Conservation (phyloP, 1,140 invertebrate genomes). For the Pseudomyrmex concolor region DNA sequence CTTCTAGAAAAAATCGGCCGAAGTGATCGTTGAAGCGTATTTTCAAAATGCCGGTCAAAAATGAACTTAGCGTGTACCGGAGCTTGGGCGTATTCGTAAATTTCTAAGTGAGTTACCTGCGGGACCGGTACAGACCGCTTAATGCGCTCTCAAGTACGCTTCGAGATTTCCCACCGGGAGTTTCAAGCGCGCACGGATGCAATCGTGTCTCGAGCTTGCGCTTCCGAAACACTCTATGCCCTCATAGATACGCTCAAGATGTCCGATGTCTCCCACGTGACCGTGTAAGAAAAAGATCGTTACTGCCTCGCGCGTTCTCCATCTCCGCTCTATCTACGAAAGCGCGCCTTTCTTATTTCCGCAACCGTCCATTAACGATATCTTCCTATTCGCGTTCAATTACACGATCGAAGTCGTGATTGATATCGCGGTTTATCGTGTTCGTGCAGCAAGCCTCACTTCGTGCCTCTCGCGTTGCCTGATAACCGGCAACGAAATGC, state of each 20-base stretch:
- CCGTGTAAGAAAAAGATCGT: constrained; percentile 66
- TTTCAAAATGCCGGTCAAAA: constrained; percentile 1
- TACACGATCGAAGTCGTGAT: constrained; percentile 67
- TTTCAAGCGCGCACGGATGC: constrained; percentile 1
- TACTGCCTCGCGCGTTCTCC: constrained; percentile 57
- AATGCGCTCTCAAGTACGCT: constrained; percentile 44
- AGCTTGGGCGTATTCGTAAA: constrained; percentile 5
- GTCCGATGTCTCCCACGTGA: constrained; percentile 63
- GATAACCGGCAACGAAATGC: constrained; percentile 9
- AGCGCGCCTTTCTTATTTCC: constrained; percentile 2
- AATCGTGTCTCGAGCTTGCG: constrained; percentile 15
- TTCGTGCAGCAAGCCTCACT: constrained; percentile 43
- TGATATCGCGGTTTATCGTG: constrained; percentile 63
- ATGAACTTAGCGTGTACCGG: neutral
- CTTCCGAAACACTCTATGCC: constrained; percentile 55
- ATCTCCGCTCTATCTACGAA: neutral
- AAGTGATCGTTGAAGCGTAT: constrained; percentile 1
- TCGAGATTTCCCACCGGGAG: constrained; percentile 45
- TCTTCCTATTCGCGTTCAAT: constrained; percentile 63
- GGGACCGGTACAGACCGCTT: constrained; percentile 29
- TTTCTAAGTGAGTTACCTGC: constrained; percentile 43
- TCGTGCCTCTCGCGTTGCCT: constrained; percentile 8
- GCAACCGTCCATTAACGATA: neutral
- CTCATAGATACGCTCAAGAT: constrained; percentile 47
- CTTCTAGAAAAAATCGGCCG: neutral